Percentiles rank a stretch among this genome's conserved stretches.
Conservation (phyloP, 1,140 invertebrate genomes). For the Pristionchus pacificus region DNA sequence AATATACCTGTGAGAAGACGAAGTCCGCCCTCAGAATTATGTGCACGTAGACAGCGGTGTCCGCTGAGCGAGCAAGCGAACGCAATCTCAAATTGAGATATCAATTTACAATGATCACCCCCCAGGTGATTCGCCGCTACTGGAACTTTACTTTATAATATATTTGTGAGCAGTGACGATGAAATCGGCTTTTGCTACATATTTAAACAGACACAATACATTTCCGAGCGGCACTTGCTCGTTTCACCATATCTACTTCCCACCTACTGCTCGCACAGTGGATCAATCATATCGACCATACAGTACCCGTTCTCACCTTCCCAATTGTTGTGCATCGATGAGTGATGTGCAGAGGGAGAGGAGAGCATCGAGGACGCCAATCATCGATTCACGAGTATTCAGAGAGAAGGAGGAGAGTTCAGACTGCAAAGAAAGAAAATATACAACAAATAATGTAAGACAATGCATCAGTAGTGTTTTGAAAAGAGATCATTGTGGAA, state of each 20-base stretch:
- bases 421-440: too few relatives aligned
- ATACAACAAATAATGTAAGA: neutral
- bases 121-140: neutral
- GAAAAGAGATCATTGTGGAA: constrained; percentile 9
- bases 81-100: neutral
- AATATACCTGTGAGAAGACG: constrained; percentile 23
- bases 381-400: constrained; percentile 10
- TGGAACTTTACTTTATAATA: neutral
- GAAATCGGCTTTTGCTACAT: too few relatives aligned
- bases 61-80: constrained; percentile 3
- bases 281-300: too few relatives aligned
- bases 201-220: too few relatives aligned
- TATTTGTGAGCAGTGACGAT: too few relatives aligned
- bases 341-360: neutral
- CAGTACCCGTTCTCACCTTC: too few relatives aligned
- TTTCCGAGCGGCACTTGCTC: too few relatives aligned
- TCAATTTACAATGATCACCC: neutral
- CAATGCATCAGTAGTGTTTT: neutral
- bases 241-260: too few relatives aligned
- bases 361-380: constrained; percentile 5
- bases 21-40: constrained; percentile 24
- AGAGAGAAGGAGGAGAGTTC: neutral
- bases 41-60: constrained; percentile 13
- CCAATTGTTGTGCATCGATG: constrained; percentile 9
- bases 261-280: too few relatives aligned